These are phyloP conservation scores for Eilema sororculum DNA, from an alignment of 2,888 invertebrate genomes.

Conservation along the genomic window DNA sequence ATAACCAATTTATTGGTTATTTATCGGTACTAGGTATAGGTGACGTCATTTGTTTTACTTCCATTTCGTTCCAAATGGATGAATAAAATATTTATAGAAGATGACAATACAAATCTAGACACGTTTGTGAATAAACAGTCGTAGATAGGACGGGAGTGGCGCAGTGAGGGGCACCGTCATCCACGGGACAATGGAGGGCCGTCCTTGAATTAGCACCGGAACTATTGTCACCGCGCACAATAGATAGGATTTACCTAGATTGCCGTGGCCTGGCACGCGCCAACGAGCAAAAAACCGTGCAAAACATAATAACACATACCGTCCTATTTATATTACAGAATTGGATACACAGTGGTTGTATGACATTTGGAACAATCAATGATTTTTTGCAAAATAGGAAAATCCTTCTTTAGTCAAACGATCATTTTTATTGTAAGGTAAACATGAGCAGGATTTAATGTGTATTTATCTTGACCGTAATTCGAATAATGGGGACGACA, in stretches of 20 bases:
- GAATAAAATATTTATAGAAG: conserved; percentile 42
- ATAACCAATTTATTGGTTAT: too few relatives aligned
- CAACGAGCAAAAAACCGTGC: conserved; percentile 60
- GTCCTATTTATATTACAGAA: neutral
- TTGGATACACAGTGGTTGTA: neutral
- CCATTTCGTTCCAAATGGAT: conserved; percentile 29
- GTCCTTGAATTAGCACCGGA: conserved; percentile 84
- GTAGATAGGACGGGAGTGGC: conserved; percentile 54
- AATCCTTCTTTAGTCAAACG: neutral
- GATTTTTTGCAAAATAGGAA: neutral
- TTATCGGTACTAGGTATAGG: too few relatives aligned
- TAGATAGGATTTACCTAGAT: conserved; percentile 79
- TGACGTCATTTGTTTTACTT: conserved; percentile 29
- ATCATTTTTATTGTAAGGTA: neutral
- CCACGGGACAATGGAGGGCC: conserved; percentile 71
- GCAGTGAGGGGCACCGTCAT: conserved; percentile 55
- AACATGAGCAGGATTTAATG: neutral
- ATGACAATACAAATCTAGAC: conserved; percentile 47
- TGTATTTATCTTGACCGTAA: neutral
- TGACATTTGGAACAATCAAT: neutral
- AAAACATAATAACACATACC: conserved; percentile 55
- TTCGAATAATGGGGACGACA: neutral
- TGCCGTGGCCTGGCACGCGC: conserved; percentile 69
- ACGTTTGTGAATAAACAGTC: conserved; percentile 46
- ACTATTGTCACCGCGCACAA: conserved; percentile 81